Percentiles rank a stretch among this genome's conserved stretches.
Evolutionary conservation across 2,113 vertebrate species (phyloP).

Genomic region (Lates calcarifer): DNA sequence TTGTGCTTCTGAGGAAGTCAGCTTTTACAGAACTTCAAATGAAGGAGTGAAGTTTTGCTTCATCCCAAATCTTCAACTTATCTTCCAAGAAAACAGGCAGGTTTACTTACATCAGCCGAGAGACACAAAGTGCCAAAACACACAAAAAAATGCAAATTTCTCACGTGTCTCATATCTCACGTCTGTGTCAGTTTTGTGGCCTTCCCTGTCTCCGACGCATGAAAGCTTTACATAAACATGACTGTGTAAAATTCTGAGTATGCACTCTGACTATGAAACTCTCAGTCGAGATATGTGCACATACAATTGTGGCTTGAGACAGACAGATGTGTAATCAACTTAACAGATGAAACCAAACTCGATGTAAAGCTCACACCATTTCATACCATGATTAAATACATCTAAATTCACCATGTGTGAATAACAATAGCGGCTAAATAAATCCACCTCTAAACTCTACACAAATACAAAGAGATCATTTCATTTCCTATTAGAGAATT

Average conservation of each 20-base stretch:
- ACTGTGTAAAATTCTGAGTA: neutral
- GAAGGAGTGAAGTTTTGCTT: neutral
- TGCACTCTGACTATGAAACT: neutral
- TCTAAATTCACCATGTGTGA: neutral
- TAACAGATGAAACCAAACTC: neutral
- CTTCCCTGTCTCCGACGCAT: neutral
- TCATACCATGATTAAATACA: neutral
- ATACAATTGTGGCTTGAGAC: neutral
- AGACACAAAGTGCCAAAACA: neutral
- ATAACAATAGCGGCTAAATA: neutral
- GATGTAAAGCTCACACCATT: neutral
- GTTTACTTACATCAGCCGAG: no score
- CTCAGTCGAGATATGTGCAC: neutral
- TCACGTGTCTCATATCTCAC: neutral
- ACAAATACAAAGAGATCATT: neutral
- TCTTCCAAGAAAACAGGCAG: neutral
- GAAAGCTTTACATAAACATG: slow-evolving; percentile 11
- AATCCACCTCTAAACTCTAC: neutral
- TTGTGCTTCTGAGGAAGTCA: neutral
- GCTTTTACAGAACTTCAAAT: neutral
- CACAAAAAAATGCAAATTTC: neutral
- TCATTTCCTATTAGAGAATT: neutral
- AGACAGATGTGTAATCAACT: neutral
- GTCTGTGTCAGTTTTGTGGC: neutral
- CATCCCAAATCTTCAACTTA: neutral